Percentiles rank a stretch among this genome's conserved stretches.
phyloP scores from a whole-genome alignment of 2,113 vertebrate species.

The Thymallus thymallus region DNA sequence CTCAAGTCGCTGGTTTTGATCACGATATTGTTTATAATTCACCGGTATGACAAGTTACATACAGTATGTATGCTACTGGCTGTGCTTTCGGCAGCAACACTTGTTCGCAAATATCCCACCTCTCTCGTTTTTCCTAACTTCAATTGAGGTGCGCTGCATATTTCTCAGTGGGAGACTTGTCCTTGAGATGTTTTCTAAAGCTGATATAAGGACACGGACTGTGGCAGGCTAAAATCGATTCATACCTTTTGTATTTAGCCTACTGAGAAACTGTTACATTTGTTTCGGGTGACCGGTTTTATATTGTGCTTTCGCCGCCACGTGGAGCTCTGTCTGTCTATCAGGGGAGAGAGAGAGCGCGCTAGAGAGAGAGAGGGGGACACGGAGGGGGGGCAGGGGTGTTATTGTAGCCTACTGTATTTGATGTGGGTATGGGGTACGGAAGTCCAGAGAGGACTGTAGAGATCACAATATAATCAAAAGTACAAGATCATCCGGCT shows the following conservation, averaged over 20 bases:
- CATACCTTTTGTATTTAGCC: slow-evolving; percentile 14
- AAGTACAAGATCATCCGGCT: too few relatives aligned
- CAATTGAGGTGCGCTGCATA: slow-evolving; percentile 28
- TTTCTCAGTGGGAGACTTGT: slow-evolving; percentile 7
- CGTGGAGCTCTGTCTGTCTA: slow-evolving; percentile 34
- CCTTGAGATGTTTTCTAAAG: slow-evolving; percentile 21
- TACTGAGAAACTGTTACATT: slow-evolving; percentile 22
- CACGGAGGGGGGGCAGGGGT: too few relatives aligned
- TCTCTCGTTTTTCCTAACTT: not conserved
- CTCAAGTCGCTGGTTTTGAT: too few relatives aligned
- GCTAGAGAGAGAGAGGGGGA: too few relatives aligned
- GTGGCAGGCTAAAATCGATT: slow-evolving; percentile 44
- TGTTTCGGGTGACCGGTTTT: slow-evolving; percentile 22
- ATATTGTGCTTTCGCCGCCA: slow-evolving; percentile 15
- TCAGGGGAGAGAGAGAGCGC: slow-evolving; percentile 7
- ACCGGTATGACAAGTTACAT: too few relatives aligned
- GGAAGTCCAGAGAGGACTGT: too few relatives aligned
- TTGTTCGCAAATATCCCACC: not conserved
- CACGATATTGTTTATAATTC: too few relatives aligned
- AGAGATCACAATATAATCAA: too few relatives aligned
- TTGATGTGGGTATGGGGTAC: too few relatives aligned
- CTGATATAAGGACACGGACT: slow-evolving; percentile 38
- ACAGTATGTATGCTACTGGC: too few relatives aligned
- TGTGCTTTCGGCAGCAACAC: too few relatives aligned
- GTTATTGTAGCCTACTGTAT: too few relatives aligned